phyloP scores from a whole-genome alignment of 2,797 vertebrate species.

The Onychomys arenicola region DNA sequence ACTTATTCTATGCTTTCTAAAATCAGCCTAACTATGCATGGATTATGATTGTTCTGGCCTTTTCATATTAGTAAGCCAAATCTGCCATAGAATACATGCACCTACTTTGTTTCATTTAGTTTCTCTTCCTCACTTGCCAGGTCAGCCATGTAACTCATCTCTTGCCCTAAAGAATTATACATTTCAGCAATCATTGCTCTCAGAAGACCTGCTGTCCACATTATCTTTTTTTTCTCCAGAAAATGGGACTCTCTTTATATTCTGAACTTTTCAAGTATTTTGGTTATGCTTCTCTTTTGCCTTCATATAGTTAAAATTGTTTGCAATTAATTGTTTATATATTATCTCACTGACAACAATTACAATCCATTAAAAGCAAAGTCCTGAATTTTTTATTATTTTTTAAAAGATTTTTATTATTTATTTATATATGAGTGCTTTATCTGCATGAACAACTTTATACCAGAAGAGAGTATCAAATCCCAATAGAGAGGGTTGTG shows the following conservation, averaged over 20 bases:
- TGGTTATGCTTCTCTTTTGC: no score
- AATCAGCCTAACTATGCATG: no score
- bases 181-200: not conserved
- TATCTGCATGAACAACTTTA: no score
- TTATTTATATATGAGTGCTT: no score
- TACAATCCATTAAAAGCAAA: not conserved
- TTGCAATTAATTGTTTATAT: not conserved
- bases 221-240: not conserved
- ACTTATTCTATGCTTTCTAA: not conserved
- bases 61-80: not conserved
- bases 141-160: no score
- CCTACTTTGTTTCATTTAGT: not conserved
- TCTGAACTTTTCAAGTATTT: not conserved
- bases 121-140: not conserved
- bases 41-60: not conserved
- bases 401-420: no score
- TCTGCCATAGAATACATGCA: not conserved
- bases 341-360: not conserved
- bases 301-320: fast-evolving
- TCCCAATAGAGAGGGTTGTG: no score
- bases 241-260: no score
- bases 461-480: no score
- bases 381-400: not conserved
- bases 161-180: fast-evolving
- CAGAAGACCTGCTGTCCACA: fast-evolving